Evolutionary conservation across 30 jellyfish, hydroid and myxozoan species (phyloP).

Genomic region (Cassiopea andromeda): DNA sequence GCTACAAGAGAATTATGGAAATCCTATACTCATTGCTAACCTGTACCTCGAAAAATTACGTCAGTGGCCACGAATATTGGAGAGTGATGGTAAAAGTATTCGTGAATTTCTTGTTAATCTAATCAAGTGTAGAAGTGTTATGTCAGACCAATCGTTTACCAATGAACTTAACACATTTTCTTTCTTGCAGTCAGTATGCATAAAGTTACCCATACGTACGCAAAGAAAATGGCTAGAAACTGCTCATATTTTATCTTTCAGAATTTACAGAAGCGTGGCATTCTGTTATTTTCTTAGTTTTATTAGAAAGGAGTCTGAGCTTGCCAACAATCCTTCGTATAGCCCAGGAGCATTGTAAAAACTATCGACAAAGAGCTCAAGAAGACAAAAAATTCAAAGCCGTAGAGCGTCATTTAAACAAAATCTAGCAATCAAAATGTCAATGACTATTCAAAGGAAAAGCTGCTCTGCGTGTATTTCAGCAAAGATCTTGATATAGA

Average conservation of each 20-base stretch:
- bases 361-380: slow-evolving; percentile 7
- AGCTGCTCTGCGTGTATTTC: slow-evolving; percentile 26
- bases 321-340: slow-evolving; percentile 29
- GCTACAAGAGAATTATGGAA: slow-evolving; percentile 55
- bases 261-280: slow-evolving; percentile 24
- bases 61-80: slow-evolving; percentile 28
- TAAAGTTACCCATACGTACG: slow-evolving; percentile 25
- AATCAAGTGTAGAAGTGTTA: slow-evolving; percentile 27
- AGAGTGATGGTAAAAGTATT: slow-evolving; percentile 35
- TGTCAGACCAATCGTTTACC: slow-evolving; percentile 15
- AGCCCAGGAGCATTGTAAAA: slow-evolving; percentile 31
- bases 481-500: slow-evolving; percentile 33
- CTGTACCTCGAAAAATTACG: slow-evolving; percentile 42
- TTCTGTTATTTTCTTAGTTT: slow-evolving; percentile 22
- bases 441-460: not conserved
- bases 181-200: slow-evolving; percentile 27
- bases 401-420: not conserved
- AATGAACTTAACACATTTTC: slow-evolving; percentile 27
- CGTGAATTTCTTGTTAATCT: slow-evolving; percentile 29
- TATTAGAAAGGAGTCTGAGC: slow-evolving; percentile 26
- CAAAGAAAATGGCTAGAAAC: slow-evolving; percentile 37
- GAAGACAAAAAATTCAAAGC: slow-evolving; percentile 9
- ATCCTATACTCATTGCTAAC: slow-evolving; percentile 28
- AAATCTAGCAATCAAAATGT: not conserved
- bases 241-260: slow-evolving; percentile 3